Evolutionary conservation across 2,113 vertebrate species (phyloP).

Genomic region (Gorsachius goisagi): DNA sequence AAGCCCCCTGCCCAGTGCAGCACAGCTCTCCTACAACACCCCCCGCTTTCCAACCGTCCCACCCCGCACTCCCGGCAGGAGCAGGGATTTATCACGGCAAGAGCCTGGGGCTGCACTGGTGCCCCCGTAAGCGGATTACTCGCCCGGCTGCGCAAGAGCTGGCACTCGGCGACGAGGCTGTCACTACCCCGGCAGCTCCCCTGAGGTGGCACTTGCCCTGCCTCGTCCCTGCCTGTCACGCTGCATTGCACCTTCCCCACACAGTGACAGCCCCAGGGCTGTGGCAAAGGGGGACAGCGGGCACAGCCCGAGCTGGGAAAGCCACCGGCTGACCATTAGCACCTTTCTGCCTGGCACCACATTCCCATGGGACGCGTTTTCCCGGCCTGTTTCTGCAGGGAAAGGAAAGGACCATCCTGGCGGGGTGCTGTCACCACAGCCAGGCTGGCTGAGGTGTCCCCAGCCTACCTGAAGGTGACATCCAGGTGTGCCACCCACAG

Average conservation of each 20-base stretch:
- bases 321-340: neutral
- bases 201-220: neutral
- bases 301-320: neutral
- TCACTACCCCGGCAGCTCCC: neutral
- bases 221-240: neutral
- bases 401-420: neutral
- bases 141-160: neutral
- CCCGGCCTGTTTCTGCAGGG: neutral
- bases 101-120: neutral
- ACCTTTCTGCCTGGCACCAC: neutral
- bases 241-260: neutral
- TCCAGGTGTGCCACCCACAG: neutral
- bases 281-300: neutral
- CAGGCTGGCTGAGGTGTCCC: neutral
- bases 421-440: neutral
- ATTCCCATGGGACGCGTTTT: neutral
- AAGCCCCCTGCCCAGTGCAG: accelerated
- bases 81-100: neutral
- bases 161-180: neutral
- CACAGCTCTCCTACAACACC: neutral
- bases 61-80: accelerated
- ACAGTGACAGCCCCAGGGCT: neutral
- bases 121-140: conserved; percentile 47
- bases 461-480: neutral
- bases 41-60: neutral